phyloP scores from a whole-genome alignment of 2,888 invertebrate genomes.

The Dicranocentrus wangi region DNA sequence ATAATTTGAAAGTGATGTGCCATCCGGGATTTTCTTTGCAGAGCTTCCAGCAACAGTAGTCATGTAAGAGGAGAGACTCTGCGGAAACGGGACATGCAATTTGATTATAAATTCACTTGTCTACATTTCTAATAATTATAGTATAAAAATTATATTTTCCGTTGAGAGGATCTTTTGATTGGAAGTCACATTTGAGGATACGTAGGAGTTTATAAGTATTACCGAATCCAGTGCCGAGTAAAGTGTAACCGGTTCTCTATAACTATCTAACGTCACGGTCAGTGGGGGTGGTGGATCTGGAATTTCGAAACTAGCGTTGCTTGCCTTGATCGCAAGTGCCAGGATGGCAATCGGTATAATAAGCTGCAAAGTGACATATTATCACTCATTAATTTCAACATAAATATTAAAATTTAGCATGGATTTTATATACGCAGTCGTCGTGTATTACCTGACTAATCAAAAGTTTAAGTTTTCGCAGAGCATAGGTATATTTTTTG shows the following conservation, averaged over 20 bases:
- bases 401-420: too few species aligned
- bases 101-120: too few species aligned
- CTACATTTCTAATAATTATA: too few species aligned
- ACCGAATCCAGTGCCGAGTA: slow-evolving; percentile 63
- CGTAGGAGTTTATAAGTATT: too few species aligned
- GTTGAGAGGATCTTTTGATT: too few species aligned
- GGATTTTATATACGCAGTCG: too few species aligned
- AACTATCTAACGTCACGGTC: slow-evolving; percentile 62
- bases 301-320: slow-evolving; percentile 61
- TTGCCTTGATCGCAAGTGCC: slow-evolving; percentile 66
- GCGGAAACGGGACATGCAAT: too few species aligned
- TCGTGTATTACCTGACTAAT: slow-evolving; percentile 68
- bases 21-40: slow-evolving; percentile 38
- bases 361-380: slow-evolving; percentile 49
- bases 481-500: slow-evolving; percentile 70
- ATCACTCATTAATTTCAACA: neutral
- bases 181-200: too few species aligned
- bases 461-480: slow-evolving; percentile 66
- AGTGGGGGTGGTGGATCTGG: slow-evolving; percentile 56
- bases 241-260: slow-evolving; percentile 64
- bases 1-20: neutral
- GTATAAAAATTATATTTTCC: too few species aligned
- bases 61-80: neutral
- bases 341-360: slow-evolving; percentile 69
- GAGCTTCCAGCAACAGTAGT: slow-evolving; percentile 60